Evolutionary conservation across 2,888 invertebrate species (phyloP).

Genomic region (Leptopilina syphax): DNA sequence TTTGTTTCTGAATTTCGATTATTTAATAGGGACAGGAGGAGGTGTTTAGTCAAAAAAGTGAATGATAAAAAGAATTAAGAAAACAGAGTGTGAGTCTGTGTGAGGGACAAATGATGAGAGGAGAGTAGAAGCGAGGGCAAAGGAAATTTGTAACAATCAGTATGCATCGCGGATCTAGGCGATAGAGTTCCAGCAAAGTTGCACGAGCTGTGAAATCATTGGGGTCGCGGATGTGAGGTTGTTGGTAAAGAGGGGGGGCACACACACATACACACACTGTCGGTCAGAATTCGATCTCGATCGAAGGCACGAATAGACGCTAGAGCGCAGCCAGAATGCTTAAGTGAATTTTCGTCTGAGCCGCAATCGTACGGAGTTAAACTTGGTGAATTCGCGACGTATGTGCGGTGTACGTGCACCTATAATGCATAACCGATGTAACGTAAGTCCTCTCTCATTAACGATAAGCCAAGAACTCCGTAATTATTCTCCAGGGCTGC

Average conservation of each 20-base stretch:
- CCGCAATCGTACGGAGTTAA: slow-evolving; percentile 44
- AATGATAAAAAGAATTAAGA: neutral
- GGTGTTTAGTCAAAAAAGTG: too few relatives aligned
- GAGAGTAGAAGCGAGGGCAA: neutral
- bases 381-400: slow-evolving; percentile 47
- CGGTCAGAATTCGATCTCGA: slow-evolving; percentile 62
- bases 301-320: slow-evolving; percentile 56
- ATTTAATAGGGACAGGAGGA: too few relatives aligned
- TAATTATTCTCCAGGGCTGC: slow-evolving; percentile 39
- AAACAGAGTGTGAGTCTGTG: neutral
- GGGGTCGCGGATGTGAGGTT: slow-evolving; percentile 48
- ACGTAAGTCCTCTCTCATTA: slow-evolving; percentile 20
- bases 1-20: too few relatives aligned
- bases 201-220: slow-evolving; percentile 52
- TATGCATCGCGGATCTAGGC: slow-evolving; percentile 60
- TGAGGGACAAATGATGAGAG: neutral
- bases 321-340: slow-evolving; percentile 55
- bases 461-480: slow-evolving; percentile 27
- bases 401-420: slow-evolving; percentile 40
- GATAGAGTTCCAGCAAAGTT: slow-evolving; percentile 57
- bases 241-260: slow-evolving; percentile 2
- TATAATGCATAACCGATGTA: slow-evolving; percentile 34
- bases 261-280: neutral
- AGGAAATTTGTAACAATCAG: slow-evolving; percentile 54
- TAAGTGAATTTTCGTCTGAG: slow-evolving; percentile 56